phyloP scores from a whole-genome alignment of 2,113 vertebrate genomes.

The Alethe castanea region DNA sequence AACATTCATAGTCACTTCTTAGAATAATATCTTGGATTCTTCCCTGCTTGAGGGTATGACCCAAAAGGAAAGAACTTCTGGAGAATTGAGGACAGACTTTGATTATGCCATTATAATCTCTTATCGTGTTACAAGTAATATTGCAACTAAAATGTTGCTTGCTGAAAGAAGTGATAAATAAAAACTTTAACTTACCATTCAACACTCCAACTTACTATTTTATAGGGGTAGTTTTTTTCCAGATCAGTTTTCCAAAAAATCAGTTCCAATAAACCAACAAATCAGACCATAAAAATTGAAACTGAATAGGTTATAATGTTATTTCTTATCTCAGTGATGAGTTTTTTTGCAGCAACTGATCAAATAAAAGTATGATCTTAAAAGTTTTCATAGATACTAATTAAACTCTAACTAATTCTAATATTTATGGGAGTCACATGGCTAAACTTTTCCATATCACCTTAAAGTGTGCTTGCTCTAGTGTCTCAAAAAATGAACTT shows the following conservation, averaged over 20 bases:
- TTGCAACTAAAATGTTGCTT: not conserved
- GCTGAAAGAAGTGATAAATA: not conserved
- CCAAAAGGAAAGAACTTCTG: not conserved
- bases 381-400: not conserved
- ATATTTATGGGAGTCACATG: not conserved
- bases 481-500: not conserved
- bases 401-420: not conserved
- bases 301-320: not conserved
- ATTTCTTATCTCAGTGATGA: not conserved
- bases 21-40: not conserved
- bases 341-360: not conserved
- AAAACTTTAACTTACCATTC: not conserved
- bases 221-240: not conserved
- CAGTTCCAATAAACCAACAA: not conserved
- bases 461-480: not conserved
- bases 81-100: not conserved
- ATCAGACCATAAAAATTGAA: not conserved
- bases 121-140: not conserved
- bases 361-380: not conserved
- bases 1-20: not conserved
- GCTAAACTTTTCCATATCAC: not conserved
- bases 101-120: not conserved
- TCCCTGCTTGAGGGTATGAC: not conserved
- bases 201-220: not conserved
- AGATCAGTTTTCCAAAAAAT: not conserved